phyloP scores from a whole-genome alignment of 2,888 invertebrate species.

The Caenorhabditis sp. region DNA sequence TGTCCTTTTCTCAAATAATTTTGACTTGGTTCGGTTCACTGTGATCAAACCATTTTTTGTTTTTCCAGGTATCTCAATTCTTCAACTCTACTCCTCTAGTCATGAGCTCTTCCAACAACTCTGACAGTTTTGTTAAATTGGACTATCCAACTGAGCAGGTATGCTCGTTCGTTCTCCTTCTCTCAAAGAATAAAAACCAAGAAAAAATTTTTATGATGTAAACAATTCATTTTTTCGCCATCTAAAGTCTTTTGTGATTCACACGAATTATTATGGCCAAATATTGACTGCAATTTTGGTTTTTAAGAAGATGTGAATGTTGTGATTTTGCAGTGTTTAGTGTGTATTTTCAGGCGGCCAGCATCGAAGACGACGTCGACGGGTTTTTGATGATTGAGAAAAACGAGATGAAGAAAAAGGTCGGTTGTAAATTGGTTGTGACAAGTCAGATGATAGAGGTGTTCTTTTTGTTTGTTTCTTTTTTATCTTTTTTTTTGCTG shows the following conservation, averaged over 20 bases:
- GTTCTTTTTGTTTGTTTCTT: neutral
- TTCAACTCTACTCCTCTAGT: constrained; percentile 12
- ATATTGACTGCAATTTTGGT: neutral
- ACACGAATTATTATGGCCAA: neutral
- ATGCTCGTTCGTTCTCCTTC: no score
- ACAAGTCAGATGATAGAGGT: neutral
- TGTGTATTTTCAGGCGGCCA: neutral
- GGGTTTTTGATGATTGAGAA: neutral
- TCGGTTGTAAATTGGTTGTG: neutral
- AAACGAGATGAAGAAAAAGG: neutral
- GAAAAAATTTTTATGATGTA: neutral
- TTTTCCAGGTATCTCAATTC: constrained; percentile 37
- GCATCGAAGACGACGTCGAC: neutral
- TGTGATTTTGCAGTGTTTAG: neutral
- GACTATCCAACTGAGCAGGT: neutral
- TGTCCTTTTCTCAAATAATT: no score
- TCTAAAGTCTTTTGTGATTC: constrained; percentile 4
- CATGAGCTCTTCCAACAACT: neutral
- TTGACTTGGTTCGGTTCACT: no score
- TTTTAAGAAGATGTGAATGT: neutral
- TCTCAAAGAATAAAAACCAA: neutral
- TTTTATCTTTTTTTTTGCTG: neutral
- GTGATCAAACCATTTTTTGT: no score
- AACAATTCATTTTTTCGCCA: neutral
- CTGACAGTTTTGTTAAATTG: neutral